Conservation (phyloP, 2,888 invertebrate genomes). For the Rhagonycha fulva region DNA sequence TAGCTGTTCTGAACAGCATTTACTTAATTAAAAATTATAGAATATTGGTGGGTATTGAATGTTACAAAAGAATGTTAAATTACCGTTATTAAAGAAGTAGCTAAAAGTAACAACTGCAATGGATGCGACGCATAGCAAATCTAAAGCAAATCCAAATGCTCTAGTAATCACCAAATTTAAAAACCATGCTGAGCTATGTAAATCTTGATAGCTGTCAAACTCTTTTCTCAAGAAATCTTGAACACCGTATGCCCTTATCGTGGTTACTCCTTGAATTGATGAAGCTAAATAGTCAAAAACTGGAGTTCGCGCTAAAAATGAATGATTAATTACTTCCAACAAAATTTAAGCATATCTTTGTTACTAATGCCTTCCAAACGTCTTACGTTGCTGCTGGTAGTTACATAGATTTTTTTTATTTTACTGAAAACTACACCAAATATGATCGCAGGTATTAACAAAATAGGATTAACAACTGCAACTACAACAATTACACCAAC, state of each 20-base stretch:
- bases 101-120: neutral
- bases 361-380: constrained; percentile 80
- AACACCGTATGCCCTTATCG: constrained; percentile 70
- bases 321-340: neutral
- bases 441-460: constrained; percentile 71
- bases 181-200: constrained; percentile 73
- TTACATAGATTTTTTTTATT: constrained; percentile 75
- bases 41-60: no score
- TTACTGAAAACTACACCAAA: constrained; percentile 75
- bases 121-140: constrained; percentile 60
- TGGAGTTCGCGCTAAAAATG: constrained; percentile 71
- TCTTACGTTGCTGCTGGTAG: constrained; percentile 81
- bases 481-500: constrained; percentile 81
- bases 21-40: no score
- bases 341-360: constrained; percentile 48
- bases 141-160: constrained; percentile 57
- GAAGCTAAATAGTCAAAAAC: constrained; percentile 74
- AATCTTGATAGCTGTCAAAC: constrained; percentile 62
- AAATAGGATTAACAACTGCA: constrained; percentile 73
- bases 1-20: constrained; percentile 41
- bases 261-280: constrained; percentile 73
- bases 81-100: neutral
- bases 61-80: neutral
- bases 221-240: constrained; percentile 63
- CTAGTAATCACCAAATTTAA: constrained; percentile 63